These are phyloP conservation scores for Prunella himalayana DNA, from an alignment of 2,113 vertebrate species.

Conservation along the genomic window DNA sequence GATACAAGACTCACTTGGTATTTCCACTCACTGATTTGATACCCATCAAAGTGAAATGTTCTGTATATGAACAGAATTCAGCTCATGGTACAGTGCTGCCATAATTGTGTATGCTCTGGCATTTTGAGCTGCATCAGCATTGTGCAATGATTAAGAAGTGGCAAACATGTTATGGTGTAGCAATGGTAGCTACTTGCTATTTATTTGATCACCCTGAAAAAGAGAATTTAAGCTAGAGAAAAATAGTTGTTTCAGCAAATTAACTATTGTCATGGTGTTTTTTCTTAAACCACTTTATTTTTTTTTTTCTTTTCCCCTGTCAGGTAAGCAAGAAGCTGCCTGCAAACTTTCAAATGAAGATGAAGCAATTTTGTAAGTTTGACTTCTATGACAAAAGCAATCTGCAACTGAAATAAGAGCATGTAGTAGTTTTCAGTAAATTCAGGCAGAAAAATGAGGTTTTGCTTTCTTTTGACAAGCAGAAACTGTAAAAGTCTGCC, in stretches of 20 bases:
- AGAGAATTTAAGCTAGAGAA: neutral
- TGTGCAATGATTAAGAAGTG: neutral
- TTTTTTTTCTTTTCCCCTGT: neutral
- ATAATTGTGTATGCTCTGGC: neutral
- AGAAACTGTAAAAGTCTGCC: neutral
- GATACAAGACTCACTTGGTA: neutral
- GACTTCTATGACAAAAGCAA: neutral
- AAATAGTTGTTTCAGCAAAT: neutral
- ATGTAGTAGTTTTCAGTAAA: neutral
- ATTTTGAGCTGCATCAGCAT: neutral
- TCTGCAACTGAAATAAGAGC: neutral
- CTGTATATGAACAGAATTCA: neutral
- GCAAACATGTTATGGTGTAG: neutral
- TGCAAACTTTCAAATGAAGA: neutral
- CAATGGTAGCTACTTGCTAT: neutral
- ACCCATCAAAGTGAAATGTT: neutral
- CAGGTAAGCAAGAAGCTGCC: neutral
- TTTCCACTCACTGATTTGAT: neutral
- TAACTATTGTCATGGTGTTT: neutral
- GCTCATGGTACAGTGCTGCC: neutral
- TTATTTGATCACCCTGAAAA: conserved; percentile 1
- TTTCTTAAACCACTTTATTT: neutral
- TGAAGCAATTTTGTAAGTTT: neutral
- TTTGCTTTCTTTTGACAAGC: neutral
- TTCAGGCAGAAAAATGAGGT: neutral